Evolutionary conservation across 2,113 vertebrate genomes (phyloP), one percentile per base, ranked within the genome.

Genomic region (Psittacula cyanocephala): DNA sequence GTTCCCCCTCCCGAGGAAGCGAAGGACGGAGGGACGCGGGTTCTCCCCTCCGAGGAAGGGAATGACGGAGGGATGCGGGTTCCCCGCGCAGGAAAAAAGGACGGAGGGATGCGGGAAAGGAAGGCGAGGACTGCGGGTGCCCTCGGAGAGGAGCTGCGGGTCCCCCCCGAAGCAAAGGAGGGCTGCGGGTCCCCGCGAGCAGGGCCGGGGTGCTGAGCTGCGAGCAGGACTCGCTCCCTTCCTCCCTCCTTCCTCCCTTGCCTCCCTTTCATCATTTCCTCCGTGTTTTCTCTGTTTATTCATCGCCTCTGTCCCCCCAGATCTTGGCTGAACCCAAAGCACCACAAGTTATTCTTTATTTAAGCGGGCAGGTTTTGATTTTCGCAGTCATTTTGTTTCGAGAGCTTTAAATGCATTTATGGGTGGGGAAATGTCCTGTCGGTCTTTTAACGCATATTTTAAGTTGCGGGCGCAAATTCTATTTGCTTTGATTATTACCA

Each of bases 341-440:
- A 76, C 43, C 89, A 11, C 89, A 93, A 96, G 91, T 95, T 93
- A 37, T 84, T 80, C 39, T 92, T 90, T 88, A 72, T 91, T 83
- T n/a, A 20, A 76, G 37, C n/a, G 31, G 19, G 39, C 79, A 85
- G 86, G 33, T 80, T 78, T 81, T 81, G 57, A 35, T 39, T 49
- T 43, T 72, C 20, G 43, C 95, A 60, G 81, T 79, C 88, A 44
- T 96, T 91, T 93, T 93, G 68, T 90, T 76, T 28, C 24, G 79
- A n/a, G 80, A 72, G 49, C 52, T 47, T 65, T 85, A 86, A 94
- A 76, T 1, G 68, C 68, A 3, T 89, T 70, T 65, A 5, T 62
- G 88, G 89, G 89, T 67, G 96, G 93, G 81, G 80, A 89, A 81
- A 84, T 4, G 59, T 76, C 86, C 86, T 83, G 68, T 85, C 15